Evolutionary conservation across 1,140 invertebrate genomes (phyloP).

Genomic region (Drosophila kanapiae): DNA sequence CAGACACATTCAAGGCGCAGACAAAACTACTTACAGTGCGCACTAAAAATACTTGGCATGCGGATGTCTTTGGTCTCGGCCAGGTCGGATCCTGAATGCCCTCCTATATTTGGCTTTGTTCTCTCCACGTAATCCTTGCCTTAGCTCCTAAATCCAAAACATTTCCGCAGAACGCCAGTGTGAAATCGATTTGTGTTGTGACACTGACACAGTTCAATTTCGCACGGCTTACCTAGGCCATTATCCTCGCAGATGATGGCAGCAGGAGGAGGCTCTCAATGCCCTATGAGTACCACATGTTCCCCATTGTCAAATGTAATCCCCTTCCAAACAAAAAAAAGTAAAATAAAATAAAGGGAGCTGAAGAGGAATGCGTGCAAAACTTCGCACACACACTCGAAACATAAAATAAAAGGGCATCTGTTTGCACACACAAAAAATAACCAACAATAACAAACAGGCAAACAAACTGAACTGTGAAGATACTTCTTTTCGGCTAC

Average conservation of each 20-base stretch:
- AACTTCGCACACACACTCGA: slow-evolving; percentile 50
- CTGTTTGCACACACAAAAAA: slow-evolving; percentile 49
- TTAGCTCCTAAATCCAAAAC: slow-evolving; percentile 16
- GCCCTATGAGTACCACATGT: slow-evolving; percentile 37
- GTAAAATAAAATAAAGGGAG: slow-evolving; percentile 11
- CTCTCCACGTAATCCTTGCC: slow-evolving; percentile 9
- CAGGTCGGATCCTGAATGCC: neutral
- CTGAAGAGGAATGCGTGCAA: slow-evolving; percentile 39
- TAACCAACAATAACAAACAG: slow-evolving; percentile 49
- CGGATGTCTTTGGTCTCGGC: slow-evolving; percentile 8
- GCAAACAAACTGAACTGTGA: slow-evolving; percentile 47
- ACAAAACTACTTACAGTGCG: slow-evolving; percentile 37
- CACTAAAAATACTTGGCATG: slow-evolving; percentile 38
- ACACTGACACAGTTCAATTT: slow-evolving; percentile 56
- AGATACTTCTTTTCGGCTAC: slow-evolving; percentile 72
- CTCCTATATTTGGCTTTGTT: neutral
- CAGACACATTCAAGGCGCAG: slow-evolving; percentile 52
- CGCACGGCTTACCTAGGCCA: slow-evolving; percentile 50
- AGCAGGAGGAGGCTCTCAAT: slow-evolving; percentile 18
- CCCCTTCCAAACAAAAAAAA: slow-evolving; percentile 29
- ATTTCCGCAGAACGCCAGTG: slow-evolving; percentile 17
- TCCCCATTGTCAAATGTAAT: slow-evolving; percentile 66
- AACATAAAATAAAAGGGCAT: slow-evolving; percentile 64
- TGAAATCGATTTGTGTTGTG: slow-evolving; percentile 48
- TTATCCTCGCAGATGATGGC: slow-evolving; percentile 19